Percentiles rank a stretch among this genome's conserved stretches.
Evolutionary conservation across 1,140 invertebrate genomes (phyloP).

Genomic region (Polypedilum pembai): DNA sequence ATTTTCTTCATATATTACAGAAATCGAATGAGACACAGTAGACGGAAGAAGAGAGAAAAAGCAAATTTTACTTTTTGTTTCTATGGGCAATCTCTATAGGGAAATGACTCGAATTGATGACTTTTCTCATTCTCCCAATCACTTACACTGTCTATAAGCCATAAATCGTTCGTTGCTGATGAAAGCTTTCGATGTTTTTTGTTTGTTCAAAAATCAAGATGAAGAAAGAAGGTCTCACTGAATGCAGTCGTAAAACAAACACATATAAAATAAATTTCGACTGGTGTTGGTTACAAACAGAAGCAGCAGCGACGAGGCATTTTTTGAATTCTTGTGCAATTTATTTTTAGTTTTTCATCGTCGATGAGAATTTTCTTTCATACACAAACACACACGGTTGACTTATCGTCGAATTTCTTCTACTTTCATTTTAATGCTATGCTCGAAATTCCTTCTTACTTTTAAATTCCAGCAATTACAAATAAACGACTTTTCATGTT

Average conservation of each 20-base stretch:
- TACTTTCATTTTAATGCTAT: constrained; percentile 11
- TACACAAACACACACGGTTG: neutral
- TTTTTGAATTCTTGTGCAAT: constrained; percentile 15
- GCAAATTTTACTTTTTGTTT: too few relatives aligned
- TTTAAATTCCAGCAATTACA: neutral
- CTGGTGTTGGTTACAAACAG: constrained; percentile 9
- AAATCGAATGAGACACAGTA: too few relatives aligned
- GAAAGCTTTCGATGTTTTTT: constrained; percentile 12
- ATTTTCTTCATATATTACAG: too few relatives aligned
- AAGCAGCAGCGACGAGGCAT: neutral
- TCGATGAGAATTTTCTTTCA: constrained; percentile 8
- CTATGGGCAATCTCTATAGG: neutral
- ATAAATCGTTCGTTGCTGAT: neutral
- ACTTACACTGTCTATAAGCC: neutral
- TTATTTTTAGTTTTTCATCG: constrained; percentile 19
- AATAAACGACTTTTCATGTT: neutral
- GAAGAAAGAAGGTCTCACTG: neutral
- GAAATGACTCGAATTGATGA: constrained; percentile 16
- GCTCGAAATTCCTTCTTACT: neutral
- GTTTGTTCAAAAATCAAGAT: neutral
- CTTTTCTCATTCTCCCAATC: too few relatives aligned
- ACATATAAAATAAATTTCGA: neutral
- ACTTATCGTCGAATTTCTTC: neutral
- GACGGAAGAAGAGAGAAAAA: too few relatives aligned
- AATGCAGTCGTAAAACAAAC: neutral